phyloP scores from a whole-genome alignment of 2,888 invertebrate species.

The Boloria selene region DNA sequence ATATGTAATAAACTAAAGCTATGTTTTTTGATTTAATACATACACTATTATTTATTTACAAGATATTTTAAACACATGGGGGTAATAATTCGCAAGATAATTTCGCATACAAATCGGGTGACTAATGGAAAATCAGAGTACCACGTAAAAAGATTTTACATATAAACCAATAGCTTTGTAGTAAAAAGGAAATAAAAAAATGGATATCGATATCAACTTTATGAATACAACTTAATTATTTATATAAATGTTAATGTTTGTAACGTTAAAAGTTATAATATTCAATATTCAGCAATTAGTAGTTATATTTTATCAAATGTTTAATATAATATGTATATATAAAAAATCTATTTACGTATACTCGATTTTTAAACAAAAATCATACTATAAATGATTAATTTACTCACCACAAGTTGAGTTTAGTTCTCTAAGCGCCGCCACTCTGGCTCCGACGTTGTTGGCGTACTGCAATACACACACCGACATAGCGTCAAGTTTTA shows the following conservation, averaged over 20 bases:
- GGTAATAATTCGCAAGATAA: not conserved
- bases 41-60: too few relatives aligned
- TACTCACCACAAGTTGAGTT: conserved; percentile 67
- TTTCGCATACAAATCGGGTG: not conserved
- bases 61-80: too few relatives aligned
- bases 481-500: conserved; percentile 62
- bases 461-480: conserved; percentile 90
- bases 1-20: not conserved
- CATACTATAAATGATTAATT: conserved; percentile 9
- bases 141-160: not conserved
- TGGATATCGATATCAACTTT: not conserved
- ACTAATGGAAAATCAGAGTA: not conserved
- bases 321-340: too few relatives aligned
- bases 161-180: not conserved
- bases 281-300: too few relatives aligned
- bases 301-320: too few relatives aligned
- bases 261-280: too few relatives aligned
- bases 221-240: too few relatives aligned
- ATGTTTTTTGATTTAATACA: too few relatives aligned
- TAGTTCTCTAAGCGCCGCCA: conserved; percentile 88
- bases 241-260: too few relatives aligned
- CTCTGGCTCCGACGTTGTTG: conserved; percentile 94
- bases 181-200: not conserved
- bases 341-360: too few relatives aligned
- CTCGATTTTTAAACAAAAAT: conserved; percentile 6